Evolutionary conservation across 1,140 invertebrate species (phyloP), one percentile per base, ranked within the genome.

Genomic region (Portunus trituberculatus): DNA sequence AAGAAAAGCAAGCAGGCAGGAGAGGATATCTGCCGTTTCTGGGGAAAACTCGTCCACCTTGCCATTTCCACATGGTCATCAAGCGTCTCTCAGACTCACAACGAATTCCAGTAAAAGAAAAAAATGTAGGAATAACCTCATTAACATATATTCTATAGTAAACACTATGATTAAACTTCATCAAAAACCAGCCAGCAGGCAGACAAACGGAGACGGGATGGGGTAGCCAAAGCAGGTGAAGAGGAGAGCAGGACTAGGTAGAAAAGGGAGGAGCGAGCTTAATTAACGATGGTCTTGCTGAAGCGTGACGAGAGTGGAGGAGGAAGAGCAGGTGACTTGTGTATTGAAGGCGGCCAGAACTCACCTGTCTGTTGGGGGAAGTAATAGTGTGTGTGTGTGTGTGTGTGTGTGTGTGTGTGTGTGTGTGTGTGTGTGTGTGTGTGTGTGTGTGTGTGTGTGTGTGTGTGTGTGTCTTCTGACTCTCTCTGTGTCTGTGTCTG

Each of bases 391-490:
- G 88, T 89, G 87, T 89, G 87, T 89, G 87, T 89, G 87, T 89
- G 87, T 89, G 87, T 39, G 87, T 45, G 87, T 89, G 87, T 89
- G 87, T 89, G 32, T 87, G 84, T 87, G 84, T 90, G 39, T 48
- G 88, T 89, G 87, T 89, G 87, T 89, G 87, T 89, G 87, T 89
- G 87, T 89, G 87, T 39, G 87, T 45, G 87, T 89, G 87, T 89
- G 87, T 89, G 32, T 87, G 84, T 87, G 84, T 25, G 4, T 87
- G 28, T 28, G 6, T 87, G 28, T 39, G 20, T 87, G 25, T 29
- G 6, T 87, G 84, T 87, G 84, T 29, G 6, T 28, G 84, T 39
- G 39, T 39, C 39, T 39, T 28, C n/a, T 39, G 39, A 2, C 39
- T 39, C 3, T 59, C 0, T 20, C 52, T 12, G 52, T 59, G 52